Base-by-base conservation (phyloP, 92 coral and sea anemone species). In the Plumapathes pennacea region DNA sequence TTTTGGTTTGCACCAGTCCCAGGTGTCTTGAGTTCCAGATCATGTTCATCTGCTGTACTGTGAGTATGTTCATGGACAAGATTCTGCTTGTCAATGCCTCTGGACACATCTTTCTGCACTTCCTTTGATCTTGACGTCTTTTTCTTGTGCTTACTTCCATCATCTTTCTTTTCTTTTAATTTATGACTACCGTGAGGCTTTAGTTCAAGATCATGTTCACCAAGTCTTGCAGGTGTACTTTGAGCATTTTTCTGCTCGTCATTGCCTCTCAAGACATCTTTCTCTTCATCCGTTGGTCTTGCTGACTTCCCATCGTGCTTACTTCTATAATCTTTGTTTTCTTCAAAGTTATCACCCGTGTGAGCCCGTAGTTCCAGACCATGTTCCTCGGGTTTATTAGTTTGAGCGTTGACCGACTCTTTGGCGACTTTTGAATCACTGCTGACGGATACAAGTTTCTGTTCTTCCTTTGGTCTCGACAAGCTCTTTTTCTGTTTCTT, bases 121-220 rank as follows among this genome's bases (percentile, higher is more conserved):
- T 72, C 65, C 50, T 77, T 52, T 48, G 57, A 37, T 46, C 51
- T 9, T 59, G 63, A 5, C 49, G 33, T 12, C 59, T 54, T 41
- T 77, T 66, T 29, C 39, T 42, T 19, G 10, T 44, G 27, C 43
- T 68, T 24, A 36, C 64, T 22, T 49, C 71, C 38, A 50, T 51
- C 25, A 15, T 44, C 21, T 43, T 63, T 3, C 27, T 14, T 36
- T 60, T 69, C 36, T 51, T 52, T 37, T 59, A 38, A 21, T 15
- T 46, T n/a, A 37, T 37, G n/a, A n/a, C n/a, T n/a, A n/a, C n/a
- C n/a, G n/a, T n/a, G n/a, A n/a, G n/a, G n/a, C n/a, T n/a, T n/a
- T n/a, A n/a, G n/a, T n/a, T n/a, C n/a, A n/a, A n/a, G n/a, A n/a
- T n/a, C n/a, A n/a, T n/a, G n/a, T n/a, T n/a, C n/a, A n/a, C n/a